Evolutionary conservation across 2,113 vertebrate genomes (phyloP).

Genomic region (Cricetomys ansorgei): DNA sequence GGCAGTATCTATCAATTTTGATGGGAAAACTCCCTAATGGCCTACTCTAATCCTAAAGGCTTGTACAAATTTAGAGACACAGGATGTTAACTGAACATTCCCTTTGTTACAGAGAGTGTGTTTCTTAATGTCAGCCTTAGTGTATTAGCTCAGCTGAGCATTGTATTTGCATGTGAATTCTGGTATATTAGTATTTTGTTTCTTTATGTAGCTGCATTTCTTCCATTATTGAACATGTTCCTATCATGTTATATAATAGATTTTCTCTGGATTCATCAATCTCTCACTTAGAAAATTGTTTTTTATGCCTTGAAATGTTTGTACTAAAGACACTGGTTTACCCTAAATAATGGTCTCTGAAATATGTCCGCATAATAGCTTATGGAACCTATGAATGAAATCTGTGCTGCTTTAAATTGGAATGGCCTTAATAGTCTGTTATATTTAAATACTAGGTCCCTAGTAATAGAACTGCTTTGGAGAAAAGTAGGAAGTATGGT

Average conservation of each 20-base stretch:
- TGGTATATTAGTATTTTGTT: background rate
- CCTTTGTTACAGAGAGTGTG: background rate
- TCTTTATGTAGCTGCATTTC: background rate
- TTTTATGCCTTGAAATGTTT: background rate
- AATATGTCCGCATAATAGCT: background rate
- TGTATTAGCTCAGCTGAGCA: background rate
- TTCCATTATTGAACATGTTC: background rate
- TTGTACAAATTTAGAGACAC: background rate
- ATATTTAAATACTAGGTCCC: background rate
- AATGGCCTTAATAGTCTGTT: background rate
- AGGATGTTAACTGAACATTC: background rate
- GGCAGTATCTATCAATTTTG: background rate
- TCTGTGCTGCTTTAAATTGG: background rate
- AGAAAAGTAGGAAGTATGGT: background rate
- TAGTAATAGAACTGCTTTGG: background rate
- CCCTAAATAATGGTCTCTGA: background rate
- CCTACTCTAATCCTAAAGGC: background rate
- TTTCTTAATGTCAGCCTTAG: background rate
- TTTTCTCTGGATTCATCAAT: background rate
- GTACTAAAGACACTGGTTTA: background rate
- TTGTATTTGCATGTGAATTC: background rate
- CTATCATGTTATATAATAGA: background rate
- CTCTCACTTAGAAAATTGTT: background rate
- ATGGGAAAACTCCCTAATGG: background rate
- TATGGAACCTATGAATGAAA: background rate